Base-by-base conservation (phyloP, 2,113 vertebrate genomes). In the Hemibagrus wyckioides region DNA sequence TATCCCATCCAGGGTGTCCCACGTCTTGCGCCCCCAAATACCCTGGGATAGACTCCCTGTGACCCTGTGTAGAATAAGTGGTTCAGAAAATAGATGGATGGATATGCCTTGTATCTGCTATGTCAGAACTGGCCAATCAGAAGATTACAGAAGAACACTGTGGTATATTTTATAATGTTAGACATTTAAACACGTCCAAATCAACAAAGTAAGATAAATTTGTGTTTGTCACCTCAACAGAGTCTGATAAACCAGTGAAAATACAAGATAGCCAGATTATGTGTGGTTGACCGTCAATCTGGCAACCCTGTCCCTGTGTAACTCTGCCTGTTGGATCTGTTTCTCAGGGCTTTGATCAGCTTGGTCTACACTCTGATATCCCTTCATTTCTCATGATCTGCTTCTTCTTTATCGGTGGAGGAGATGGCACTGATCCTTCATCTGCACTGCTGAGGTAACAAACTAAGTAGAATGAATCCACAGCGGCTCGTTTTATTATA, bases 381-480 rank as follows among this genome's bases (percentile, higher is more conserved):
- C 25, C 44, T 50, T 67, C 48, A 83, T 33, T 69, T 23, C 63
- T 36, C 75, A 79, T 57, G 11, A 57, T n/a, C 48, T 56, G 30
- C 41, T n/a, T 30, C 59, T 71, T 39, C 6, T 93, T 93, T 93
- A 86, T 95, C 94, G 93, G 95, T 96, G 95, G 94, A 39, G 61
- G 94, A 90, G 94, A 95, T 96, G 95, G 96, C 95, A 95, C 94
- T 93, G 91, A 92, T 92, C 92, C 93, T 94, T 95, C 93, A 94
- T 95, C 93, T 92, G 92, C 94, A 92, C 93, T 92, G 95, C 95
- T 96, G 94, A 98, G 97, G 97, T 98, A 97, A 96, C 94, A 8
- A 3, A 57, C 33, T 39, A 15, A 59, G 39, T 48, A 48, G 11
- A 17, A 41, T 21, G 52, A 36, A 80, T 44, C 15, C 17, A n/a